phyloP scores from a whole-genome alignment of 1,140 invertebrate genomes.

The Lutraria rhynchaena region DNA sequence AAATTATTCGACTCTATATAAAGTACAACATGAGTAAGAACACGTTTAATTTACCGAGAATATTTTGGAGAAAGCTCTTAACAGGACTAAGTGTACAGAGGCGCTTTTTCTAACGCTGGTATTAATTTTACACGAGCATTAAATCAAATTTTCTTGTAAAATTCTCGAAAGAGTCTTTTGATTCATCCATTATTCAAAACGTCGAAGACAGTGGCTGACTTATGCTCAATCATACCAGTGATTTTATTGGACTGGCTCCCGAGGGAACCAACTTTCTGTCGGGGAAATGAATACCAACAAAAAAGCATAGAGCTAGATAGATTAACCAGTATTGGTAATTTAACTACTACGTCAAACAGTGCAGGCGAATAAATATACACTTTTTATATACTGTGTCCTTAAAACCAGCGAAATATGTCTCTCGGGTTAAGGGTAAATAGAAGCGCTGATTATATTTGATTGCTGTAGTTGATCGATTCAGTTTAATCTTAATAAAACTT shows the following conservation, averaged over 20 bases:
- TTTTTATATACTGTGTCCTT: neutral
- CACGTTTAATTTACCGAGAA: too few species aligned
- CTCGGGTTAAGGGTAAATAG: too few species aligned
- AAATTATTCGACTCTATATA: too few species aligned
- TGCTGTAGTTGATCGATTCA: too few species aligned
- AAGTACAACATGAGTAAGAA: too few species aligned
- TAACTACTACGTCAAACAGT: neutral
- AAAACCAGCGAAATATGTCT: too few species aligned
- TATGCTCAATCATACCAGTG: slow-evolving; percentile 32
- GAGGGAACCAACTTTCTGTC: slow-evolving; percentile 7
- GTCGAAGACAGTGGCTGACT: slow-evolving; percentile 22
- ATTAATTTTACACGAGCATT: slow-evolving; percentile 35
- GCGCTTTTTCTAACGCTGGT: slow-evolving; percentile 2
- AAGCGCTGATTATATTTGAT: too few species aligned
- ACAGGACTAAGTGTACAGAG: neutral
- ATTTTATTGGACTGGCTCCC: slow-evolving; percentile 42
- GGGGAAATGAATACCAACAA: slow-evolving; percentile 12
- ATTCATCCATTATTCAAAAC: slow-evolving; percentile 38
- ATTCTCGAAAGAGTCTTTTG: neutral
- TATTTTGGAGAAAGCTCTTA: too few species aligned
- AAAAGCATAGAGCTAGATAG: slow-evolving; percentile 1
- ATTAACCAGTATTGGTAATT: neutral
- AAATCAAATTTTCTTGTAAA: slow-evolving; percentile 53
- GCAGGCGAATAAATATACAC: neutral
- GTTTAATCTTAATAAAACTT: too few species aligned